Evolutionary conservation across 2,113 vertebrate genomes (phyloP).

Genomic region (Motacilla alba): DNA sequence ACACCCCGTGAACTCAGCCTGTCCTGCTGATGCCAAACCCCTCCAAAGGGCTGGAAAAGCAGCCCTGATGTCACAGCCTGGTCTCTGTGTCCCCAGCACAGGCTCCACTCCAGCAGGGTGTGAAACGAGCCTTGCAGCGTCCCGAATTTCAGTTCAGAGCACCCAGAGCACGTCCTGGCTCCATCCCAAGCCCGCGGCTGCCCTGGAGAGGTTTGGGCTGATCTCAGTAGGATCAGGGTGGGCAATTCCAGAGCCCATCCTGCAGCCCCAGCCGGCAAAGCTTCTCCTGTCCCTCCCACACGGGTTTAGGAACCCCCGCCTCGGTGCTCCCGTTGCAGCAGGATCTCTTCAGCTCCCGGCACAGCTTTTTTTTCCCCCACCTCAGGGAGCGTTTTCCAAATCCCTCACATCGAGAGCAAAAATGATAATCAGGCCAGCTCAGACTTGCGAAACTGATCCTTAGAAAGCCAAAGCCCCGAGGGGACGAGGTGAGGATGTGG

Average conservation of each 20-base stretch:
- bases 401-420: background rate
- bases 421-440: background rate
- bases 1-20: accelerated
- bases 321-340: accelerated
- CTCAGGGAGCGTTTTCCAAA: background rate
- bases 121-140: accelerated
- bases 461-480: background rate
- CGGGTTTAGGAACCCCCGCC: accelerated
- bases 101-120: background rate
- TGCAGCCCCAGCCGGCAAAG: background rate
- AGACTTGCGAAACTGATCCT: background rate
- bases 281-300: background rate
- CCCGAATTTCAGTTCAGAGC: background rate
- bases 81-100: background rate
- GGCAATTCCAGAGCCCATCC: background rate
- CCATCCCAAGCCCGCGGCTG: background rate
- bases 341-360: background rate
- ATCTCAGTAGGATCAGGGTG: accelerated
- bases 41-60: background rate
- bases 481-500: background rate
- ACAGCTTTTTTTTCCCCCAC: background rate
- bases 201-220: accelerated
- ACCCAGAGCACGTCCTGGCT: background rate
- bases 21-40: accelerated
- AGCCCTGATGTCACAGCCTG: accelerated